Evolutionary conservation across 2,113 vertebrate species (phyloP).

Genomic region (Bubo blakistoni): DNA sequence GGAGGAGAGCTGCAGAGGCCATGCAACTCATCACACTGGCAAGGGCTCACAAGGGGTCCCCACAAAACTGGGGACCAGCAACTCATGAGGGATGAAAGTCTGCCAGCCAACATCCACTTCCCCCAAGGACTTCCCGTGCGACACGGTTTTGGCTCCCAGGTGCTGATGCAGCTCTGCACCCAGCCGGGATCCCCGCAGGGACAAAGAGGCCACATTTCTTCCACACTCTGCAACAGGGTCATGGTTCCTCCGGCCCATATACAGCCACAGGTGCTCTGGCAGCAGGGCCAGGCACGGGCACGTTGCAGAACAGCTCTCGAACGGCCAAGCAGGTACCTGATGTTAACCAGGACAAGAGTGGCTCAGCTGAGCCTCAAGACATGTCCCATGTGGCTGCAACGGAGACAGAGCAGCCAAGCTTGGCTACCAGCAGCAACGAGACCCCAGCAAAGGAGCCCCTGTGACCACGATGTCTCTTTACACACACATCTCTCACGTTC

Average conservation of each 20-base stretch:
- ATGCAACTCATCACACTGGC: not conserved
- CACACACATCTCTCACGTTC: not conserved
- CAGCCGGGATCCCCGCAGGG: not conserved
- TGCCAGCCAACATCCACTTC: not conserved
- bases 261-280: not conserved
- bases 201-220: not conserved
- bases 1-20: not conserved
- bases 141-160: accelerated
- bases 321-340: not conserved
- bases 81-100: not conserved
- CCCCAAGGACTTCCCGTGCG: not conserved
- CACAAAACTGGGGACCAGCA: not conserved
- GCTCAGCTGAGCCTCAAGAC: not conserved
- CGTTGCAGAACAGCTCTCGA: not conserved
- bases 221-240: not conserved
- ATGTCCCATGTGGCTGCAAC: not conserved
- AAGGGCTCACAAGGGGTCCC: not conserved
- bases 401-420: not conserved
- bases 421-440: not conserved
- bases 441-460: not conserved
- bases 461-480: not conserved
- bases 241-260: not conserved
- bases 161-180: not conserved
- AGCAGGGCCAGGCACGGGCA: not conserved
- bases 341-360: not conserved